Conservation (phyloP, 2,888 invertebrate species). For the Melanchra persicariae region DNA sequence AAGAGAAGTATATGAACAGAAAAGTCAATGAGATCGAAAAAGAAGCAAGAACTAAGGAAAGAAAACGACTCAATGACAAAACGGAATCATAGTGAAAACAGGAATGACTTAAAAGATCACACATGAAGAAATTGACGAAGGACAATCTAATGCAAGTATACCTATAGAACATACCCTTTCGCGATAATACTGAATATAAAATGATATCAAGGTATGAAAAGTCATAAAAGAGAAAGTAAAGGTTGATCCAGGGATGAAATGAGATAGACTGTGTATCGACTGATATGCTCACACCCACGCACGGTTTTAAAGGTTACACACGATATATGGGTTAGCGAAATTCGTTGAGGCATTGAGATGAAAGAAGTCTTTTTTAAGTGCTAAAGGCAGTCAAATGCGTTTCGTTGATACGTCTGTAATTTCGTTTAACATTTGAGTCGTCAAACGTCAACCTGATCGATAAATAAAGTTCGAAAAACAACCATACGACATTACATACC, state of each 20-base stretch:
- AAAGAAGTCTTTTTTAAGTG: background rate
- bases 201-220: conserved; percentile 17
- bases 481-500: background rate
- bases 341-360: background rate
- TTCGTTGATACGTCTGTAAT: background rate
- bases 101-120: background rate
- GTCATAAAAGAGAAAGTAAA: conserved; percentile 23
- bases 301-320: conserved; percentile 27
- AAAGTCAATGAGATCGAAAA: background rate
- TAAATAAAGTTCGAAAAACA: background rate
- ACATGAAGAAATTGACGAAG: background rate
- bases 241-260: conserved; percentile 26
- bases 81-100: background rate
- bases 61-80: no score
- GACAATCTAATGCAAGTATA: background rate
- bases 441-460: background rate
- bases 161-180: background rate
- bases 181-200: conserved; percentile 6
- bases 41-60: background rate
- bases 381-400: background rate
- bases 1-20: background rate
- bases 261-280: conserved; percentile 15
- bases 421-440: background rate
- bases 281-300: conserved; percentile 32
- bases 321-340: background rate